Conservation (phyloP, 1,140 invertebrate genomes). For the Calosoma granatense region DNA sequence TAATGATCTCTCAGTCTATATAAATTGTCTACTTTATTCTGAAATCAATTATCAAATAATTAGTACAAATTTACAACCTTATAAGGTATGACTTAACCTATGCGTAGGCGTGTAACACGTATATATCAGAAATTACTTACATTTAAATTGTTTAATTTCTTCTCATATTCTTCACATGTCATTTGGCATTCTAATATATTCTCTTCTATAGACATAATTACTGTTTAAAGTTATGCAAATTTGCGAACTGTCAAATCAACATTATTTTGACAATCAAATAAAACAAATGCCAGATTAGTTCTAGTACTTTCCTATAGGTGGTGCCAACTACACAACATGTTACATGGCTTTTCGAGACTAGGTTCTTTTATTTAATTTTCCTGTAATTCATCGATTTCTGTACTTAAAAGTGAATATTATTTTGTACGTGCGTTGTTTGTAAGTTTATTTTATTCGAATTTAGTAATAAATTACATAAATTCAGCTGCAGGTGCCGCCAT, state of each 20-base stretch:
- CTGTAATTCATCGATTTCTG: too few relatives aligned
- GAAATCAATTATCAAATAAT: conserved; percentile 24
- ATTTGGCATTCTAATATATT: conserved; percentile 2
- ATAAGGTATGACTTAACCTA: conserved; percentile 1
- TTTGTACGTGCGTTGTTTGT: too few relatives aligned
- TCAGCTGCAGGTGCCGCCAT: too few relatives aligned
- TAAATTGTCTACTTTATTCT: conserved; percentile 55
- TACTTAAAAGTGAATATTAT: too few relatives aligned
- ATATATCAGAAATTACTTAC: conserved; percentile 10
- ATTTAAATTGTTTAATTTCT: conserved; percentile 6
- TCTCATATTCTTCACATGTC: conserved; percentile 11
- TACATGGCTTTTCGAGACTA: too few relatives aligned
- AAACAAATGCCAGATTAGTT: conserved; percentile 4
- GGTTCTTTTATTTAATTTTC: too few relatives aligned
- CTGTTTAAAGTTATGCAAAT: background rate
- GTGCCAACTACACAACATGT: too few relatives aligned
- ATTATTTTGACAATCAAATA: conserved; percentile 11
- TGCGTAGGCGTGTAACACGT: conserved; percentile 10
- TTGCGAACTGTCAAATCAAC: conserved; percentile 1
- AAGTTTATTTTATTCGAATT: too few relatives aligned
- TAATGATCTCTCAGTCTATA: conserved; percentile 67
- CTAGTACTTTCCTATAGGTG: too few relatives aligned
- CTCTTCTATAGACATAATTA: conserved; percentile 11
- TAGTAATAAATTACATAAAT: too few relatives aligned
- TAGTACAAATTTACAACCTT: background rate